These are phyloP conservation scores for Spilogale gracilis DNA, from an alignment of 2,113 vertebrate species.

Conservation along the genomic window DNA sequence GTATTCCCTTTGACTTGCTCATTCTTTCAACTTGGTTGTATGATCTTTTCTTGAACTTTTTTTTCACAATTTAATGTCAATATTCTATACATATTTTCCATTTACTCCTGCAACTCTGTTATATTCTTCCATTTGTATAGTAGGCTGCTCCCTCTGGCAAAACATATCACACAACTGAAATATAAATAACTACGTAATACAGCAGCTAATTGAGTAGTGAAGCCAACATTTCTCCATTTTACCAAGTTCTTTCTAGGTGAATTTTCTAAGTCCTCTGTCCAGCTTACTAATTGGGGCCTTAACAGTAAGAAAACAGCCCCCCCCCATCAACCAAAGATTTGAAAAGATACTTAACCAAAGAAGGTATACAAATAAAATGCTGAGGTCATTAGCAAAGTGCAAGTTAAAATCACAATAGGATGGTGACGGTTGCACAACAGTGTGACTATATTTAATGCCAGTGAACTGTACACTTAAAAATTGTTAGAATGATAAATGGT, in stretches of 20 bases:
- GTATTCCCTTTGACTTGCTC: background rate
- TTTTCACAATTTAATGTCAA: background rate
- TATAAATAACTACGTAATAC: background rate
- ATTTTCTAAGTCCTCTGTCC: background rate
- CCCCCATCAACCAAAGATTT: background rate
- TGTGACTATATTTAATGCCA: background rate
- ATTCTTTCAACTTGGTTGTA: background rate
- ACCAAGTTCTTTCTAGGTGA: background rate
- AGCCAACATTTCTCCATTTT: background rate
- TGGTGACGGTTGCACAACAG: background rate
- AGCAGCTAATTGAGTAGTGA: background rate
- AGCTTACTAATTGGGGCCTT: background rate
- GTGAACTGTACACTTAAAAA: background rate
- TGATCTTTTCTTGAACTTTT: background rate
- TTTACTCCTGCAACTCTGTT: background rate
- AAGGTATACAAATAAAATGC: background rate
- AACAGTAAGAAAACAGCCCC: background rate
- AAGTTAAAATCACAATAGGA: slow-evolving; percentile 16
- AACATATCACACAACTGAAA: background rate
- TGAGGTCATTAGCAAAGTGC: background rate
- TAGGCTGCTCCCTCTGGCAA: background rate
- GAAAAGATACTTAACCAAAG: slow-evolving; percentile 2
- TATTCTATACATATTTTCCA: background rate
- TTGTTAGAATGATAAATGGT: background rate
- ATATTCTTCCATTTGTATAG: background rate